Evolutionary conservation across 1,140 invertebrate species (phyloP).

Genomic region (Trichonephila clavipes): DNA sequence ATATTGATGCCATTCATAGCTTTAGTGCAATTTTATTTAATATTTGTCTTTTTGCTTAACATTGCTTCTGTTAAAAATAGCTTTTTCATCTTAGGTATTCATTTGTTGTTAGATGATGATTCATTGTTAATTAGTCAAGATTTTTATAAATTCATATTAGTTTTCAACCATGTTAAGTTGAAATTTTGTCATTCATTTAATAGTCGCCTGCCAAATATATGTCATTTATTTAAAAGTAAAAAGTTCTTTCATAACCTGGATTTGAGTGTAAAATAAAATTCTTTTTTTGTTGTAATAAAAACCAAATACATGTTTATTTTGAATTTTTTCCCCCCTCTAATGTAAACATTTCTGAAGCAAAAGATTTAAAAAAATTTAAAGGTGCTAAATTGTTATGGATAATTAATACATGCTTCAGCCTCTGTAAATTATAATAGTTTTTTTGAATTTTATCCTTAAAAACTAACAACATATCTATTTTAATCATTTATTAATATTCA

Average conservation of each 20-base stretch:
- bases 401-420: not conserved
- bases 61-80: not conserved
- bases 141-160: no score
- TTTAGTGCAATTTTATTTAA: conserved; percentile 72
- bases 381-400: not conserved
- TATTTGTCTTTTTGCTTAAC: conserved; percentile 23
- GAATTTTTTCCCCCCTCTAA: no score
- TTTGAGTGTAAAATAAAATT: no score
- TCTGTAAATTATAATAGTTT: not conserved
- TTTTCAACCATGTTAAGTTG: no score
- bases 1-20: conserved; percentile 71
- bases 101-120: not conserved
- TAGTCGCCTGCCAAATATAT: no score
- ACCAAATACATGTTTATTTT: no score
- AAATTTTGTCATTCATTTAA: no score
- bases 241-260: no score
- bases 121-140: not conserved
- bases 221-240: no score
- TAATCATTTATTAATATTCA: no score
- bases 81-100: not conserved
- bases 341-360: not conserved
- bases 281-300: no score
- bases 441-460: not conserved
- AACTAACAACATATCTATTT: no score
- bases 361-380: not conserved